These are phyloP conservation scores for Campopleginae sp. DNA, from an alignment of 2,888 invertebrate species.

Conservation along the genomic window DNA sequence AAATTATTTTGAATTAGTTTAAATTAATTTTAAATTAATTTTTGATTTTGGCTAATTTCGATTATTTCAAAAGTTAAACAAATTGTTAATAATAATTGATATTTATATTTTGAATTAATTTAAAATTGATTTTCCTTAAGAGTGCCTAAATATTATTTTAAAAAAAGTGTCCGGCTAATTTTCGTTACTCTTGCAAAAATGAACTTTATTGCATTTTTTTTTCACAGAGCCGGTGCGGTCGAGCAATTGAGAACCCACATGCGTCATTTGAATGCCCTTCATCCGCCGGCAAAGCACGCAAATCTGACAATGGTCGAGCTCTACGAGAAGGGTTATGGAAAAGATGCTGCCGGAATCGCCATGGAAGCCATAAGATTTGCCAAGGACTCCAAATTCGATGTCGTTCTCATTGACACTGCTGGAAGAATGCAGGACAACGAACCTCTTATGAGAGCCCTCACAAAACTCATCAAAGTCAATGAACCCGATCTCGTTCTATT, in stretches of 20 bases:
- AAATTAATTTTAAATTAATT: not conserved
- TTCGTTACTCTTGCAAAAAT: slow-evolving; percentile 13
- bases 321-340: slow-evolving; percentile 99
- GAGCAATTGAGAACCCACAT: slow-evolving; percentile 98
- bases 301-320: slow-evolving; percentile 94
- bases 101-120: too few species aligned
- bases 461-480: slow-evolving; percentile 98
- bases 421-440: slow-evolving; percentile 99
- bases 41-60: not conserved
- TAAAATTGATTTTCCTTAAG: too few species aligned
- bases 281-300: slow-evolving; percentile 90
- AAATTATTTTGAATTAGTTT: too few species aligned
- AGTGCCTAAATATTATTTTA: too few species aligned
- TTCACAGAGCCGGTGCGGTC: slow-evolving; percentile 96
- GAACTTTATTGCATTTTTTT: slow-evolving; percentile 7
- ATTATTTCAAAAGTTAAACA: slow-evolving; percentile 11
- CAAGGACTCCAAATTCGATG: slow-evolving; percentile 92
- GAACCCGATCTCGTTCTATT: slow-evolving; percentile 99
- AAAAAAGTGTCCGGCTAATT: not conserved
- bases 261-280: slow-evolving; percentile 96
- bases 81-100: too few species aligned
- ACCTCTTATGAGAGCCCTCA: slow-evolving; percentile 98
- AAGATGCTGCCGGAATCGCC: slow-evolving; percentile 99
- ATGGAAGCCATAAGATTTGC: slow-evolving; percentile 98
- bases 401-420: slow-evolving; percentile 99